Evolutionary conservation across 64 coral and sea anemone species (phyloP).

Genomic region (Dendrophyllia cribrosa): DNA sequence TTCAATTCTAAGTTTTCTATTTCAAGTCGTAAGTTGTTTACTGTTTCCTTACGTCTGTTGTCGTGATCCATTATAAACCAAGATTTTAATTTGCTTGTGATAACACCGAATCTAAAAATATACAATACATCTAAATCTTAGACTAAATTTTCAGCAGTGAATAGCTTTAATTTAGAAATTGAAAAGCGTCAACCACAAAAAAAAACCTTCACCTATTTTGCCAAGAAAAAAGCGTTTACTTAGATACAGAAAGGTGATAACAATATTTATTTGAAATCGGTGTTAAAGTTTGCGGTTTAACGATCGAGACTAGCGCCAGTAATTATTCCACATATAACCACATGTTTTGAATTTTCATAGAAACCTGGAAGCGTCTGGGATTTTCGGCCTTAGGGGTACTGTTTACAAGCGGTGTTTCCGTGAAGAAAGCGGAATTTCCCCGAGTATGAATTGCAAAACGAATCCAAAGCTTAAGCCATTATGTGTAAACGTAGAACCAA

Average conservation of each 20-base stretch:
- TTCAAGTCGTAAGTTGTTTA: slow-evolving; percentile 32
- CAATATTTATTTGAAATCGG: neutral
- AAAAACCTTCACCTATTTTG: neutral
- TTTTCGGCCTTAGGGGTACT: slow-evolving; percentile 25
- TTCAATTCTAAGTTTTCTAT: slow-evolving; percentile 75
- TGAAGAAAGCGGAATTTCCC: neutral
- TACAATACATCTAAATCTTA: neutral
- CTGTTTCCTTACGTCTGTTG: slow-evolving; percentile 16
- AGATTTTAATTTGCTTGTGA: slow-evolving; percentile 24
- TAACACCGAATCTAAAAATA: neutral
- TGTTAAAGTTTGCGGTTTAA: slow-evolving; percentile 5
- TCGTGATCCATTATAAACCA: slow-evolving; percentile 20
- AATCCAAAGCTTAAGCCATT: neutral
- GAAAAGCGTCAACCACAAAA: neutral
- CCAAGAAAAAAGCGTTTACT: neutral
- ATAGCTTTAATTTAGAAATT: neutral
- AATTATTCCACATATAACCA: neutral
- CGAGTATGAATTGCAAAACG: neutral
- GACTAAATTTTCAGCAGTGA: neutral
- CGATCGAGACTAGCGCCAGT: neutral
- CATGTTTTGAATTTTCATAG: slow-evolving; percentile 9
- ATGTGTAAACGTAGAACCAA: no score
- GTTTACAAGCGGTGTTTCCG: slow-evolving; percentile 25
- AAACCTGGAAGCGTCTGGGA: slow-evolving; percentile 8
- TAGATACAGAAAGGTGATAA: neutral